A percentile compares a stretch with the other conserved stretches of the same genome.
These are phyloP conservation scores for Drosophila prostipennis DNA, from an alignment of 2,888 invertebrate genomes.

Conservation along the genomic window DNA sequence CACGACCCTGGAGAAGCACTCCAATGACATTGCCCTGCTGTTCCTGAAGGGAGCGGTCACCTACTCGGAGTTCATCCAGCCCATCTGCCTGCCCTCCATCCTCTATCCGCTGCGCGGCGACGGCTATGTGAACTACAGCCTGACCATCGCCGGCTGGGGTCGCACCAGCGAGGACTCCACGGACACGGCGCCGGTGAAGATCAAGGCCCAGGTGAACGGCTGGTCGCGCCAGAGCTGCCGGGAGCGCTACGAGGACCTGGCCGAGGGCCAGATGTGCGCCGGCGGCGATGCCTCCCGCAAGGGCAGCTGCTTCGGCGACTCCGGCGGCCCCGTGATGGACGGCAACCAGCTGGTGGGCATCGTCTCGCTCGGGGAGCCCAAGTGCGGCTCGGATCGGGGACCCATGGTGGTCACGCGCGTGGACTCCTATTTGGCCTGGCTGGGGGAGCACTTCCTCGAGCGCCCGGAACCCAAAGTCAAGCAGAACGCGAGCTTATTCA, in stretches of 20 bases:
- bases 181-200: slow-evolving; percentile 85
- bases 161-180: slow-evolving; percentile 85
- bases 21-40: slow-evolving; percentile 90
- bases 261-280: slow-evolving; percentile 50
- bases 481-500: too few relatives aligned
- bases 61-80: slow-evolving; percentile 85
- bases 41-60: slow-evolving; percentile 85
- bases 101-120: slow-evolving; percentile 72
- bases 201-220: slow-evolving; percentile 85
- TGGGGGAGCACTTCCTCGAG: slow-evolving; percentile 24
- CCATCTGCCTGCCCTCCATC: slow-evolving; percentile 86
- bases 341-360: slow-evolving; percentile 48
- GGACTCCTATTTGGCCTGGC: slow-evolving; percentile 51
- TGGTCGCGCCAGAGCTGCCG: slow-evolving; percentile 63
- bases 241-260: slow-evolving; percentile 13
- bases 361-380: slow-evolving; percentile 42
- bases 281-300: slow-evolving; percentile 29
- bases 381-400: slow-evolving; percentile 24
- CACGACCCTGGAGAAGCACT: slow-evolving; percentile 86
- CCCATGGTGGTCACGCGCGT: slow-evolving; percentile 58
- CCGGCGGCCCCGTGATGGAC: slow-evolving; percentile 59
- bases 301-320: slow-evolving; percentile 56
- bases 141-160: slow-evolving; percentile 88
- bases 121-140: slow-evolving; percentile 80
- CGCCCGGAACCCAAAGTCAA: too few relatives aligned